Conservation (phyloP, 2,797 vertebrate genomes). For the Rhinoraja longicauda region DNA sequence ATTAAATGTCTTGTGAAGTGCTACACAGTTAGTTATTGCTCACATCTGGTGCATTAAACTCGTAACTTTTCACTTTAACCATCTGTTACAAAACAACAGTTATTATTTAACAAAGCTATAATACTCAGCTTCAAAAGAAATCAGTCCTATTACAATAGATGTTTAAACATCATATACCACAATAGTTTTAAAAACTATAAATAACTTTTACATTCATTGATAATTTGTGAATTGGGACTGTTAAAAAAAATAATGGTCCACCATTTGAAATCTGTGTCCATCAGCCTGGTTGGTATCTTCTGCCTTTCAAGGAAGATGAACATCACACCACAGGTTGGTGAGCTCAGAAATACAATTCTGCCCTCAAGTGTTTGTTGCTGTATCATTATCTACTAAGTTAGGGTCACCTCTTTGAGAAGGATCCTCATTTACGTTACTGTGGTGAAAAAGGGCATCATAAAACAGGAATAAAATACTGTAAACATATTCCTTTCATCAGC, state of each 20-base stretch:
- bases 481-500: background rate
- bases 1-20: slow-evolving; percentile 47
- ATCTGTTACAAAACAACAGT: background rate
- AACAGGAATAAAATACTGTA: background rate
- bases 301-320: background rate
- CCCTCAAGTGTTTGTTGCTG: no score
- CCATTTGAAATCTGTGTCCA: background rate
- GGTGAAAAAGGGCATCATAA: background rate
- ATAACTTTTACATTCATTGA: background rate
- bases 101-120: slow-evolving; percentile 25
- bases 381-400: background rate
- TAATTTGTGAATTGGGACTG: background rate
- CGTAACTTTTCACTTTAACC: slow-evolving; percentile 37
- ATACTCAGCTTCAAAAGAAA: background rate
- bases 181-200: background rate
- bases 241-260: background rate
- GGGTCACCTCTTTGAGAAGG: background rate
- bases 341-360: background rate
- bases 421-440: background rate
- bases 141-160: background rate
- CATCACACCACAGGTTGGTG: background rate
- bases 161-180: background rate
- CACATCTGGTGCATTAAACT: slow-evolving; percentile 51
- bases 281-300: background rate
- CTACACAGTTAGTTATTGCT: slow-evolving; percentile 57